A percentile compares a stretch with the other conserved stretches of the same genome.
Conservation (phyloP, 2,113 vertebrate species). For the Larimichthys polyactis region DNA sequence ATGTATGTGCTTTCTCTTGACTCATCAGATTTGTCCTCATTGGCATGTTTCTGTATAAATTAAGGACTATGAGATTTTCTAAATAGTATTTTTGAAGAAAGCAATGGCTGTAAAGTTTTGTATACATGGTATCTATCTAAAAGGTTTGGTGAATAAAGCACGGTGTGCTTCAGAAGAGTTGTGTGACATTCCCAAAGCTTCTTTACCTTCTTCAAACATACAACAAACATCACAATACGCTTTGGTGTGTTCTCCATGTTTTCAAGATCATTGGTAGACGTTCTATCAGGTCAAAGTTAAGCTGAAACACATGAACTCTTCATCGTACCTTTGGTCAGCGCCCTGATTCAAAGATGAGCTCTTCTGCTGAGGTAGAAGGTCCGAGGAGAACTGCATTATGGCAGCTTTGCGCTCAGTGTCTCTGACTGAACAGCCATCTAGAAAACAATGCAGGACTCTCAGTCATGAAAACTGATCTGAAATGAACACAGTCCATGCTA, state of each 20-base stretch:
- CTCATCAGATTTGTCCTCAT: not conserved
- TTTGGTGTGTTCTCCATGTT: not conserved
- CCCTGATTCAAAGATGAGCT: slow-evolving; percentile 36
- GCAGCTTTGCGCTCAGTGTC: slow-evolving; percentile 83
- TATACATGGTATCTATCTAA: too few relatives aligned
- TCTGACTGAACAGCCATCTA: slow-evolving; percentile 84
- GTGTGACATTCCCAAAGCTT: not conserved
- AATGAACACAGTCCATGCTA: not conserved
- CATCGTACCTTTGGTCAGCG: slow-evolving; percentile 58
- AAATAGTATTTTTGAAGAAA: too few relatives aligned
- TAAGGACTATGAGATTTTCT: too few relatives aligned
- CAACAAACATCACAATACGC: not conserved
- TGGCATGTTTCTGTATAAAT: too few relatives aligned
- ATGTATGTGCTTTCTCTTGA: not conserved
- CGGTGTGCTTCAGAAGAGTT: not conserved
- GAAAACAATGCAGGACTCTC: not conserved
- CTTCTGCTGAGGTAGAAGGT: slow-evolving; percentile 58
- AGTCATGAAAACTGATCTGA: not conserved
- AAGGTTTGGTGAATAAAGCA: not conserved
- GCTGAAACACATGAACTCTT: not conserved
- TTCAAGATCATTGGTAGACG: not conserved
- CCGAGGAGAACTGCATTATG: slow-evolving; percentile 81
- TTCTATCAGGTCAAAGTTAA: not conserved
- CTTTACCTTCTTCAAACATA: not conserved
- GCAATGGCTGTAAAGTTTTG: too few relatives aligned